Evolutionary conservation across 2,113 vertebrate species (phyloP).

Genomic region (Microtus richardsoni): DNA sequence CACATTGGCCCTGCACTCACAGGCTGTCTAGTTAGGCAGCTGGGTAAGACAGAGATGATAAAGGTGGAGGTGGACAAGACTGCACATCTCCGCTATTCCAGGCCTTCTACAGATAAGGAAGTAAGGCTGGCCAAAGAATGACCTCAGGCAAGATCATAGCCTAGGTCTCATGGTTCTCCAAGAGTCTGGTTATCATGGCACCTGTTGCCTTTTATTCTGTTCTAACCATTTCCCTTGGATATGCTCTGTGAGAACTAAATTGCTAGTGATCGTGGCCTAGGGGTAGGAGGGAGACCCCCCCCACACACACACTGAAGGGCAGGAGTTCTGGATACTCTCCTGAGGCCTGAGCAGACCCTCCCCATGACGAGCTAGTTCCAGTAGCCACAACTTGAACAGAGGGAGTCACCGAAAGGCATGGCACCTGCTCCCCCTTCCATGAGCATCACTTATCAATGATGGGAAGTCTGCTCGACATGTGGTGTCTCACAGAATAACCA

Average conservation of each 20-base stretch:
- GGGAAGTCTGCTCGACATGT: not conserved
- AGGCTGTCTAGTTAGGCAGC: not conserved
- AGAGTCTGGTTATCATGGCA: not conserved
- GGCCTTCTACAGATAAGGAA: not conserved
- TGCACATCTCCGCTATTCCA: not conserved
- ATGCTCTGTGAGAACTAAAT: not conserved
- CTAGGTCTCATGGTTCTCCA: not conserved
- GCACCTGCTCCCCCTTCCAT: not conserved
- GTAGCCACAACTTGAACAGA: not conserved
- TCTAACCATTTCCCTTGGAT: not conserved
- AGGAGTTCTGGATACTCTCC: no score
- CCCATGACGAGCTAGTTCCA: fast-evolving
- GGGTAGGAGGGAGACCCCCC: no score
- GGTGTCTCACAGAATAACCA: not conserved
- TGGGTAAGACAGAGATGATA: not conserved
- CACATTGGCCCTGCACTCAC: not conserved
- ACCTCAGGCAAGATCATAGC: not conserved
- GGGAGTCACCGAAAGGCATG: not conserved
- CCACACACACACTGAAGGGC: no score
- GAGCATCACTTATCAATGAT: not conserved
- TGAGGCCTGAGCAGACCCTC: no score
- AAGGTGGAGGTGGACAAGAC: not conserved
- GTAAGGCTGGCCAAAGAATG: not conserved
- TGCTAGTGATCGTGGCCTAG: not conserved
- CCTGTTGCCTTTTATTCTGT: not conserved